Evolutionary conservation across 2,113 vertebrate genomes (phyloP), one percentile per base, ranked within the genome.

Genomic region (Psophia crepitans): DNA sequence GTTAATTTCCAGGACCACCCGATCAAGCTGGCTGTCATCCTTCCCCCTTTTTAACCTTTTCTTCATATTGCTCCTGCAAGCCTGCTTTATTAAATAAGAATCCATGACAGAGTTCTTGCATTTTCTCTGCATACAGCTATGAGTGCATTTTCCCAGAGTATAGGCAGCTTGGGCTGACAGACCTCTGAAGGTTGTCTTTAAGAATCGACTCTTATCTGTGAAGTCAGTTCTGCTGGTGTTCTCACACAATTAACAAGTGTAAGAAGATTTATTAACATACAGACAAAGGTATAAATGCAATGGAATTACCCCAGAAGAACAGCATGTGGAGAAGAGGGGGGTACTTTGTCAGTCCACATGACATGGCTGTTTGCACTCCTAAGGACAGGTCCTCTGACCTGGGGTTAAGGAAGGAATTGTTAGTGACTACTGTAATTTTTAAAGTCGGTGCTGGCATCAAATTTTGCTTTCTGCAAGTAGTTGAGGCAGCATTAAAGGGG

Each of bases 301-400:
- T 37, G 32, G 57, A 16, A 49, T 58, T 51, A 51, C 10, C 27
- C 21, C 37, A 24, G 18, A 1, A 66, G 63, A 66, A 20, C 37
- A 8, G 32, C 27, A 7, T 6, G 61, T 8, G 6, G 24, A 22
- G 26, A 21, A 41, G 43, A 54, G n/a, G n/a, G n/a, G n/a, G 27
- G 9, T 16, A 14, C 37, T 33, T 46, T 5, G 35, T 60, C 22
- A 44, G 14, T 30, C 22, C 30, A 16, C 19, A 14, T 8, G 37
- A 8, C 2, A 0, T 5, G 81, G 49, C 16, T 1, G 0, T 79
- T 69, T 12, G 23, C 35, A 9, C 70, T 22, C 14, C 1, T 13
- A 33, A 39, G 68, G n/a, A 26, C 48, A 26, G 14, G 16, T 27
- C 19, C 48, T 39, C 61, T 46, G 27, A 37, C 26, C 14, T 54